These are phyloP conservation scores for Rhimphoctona megacephalus DNA, from an alignment of 2,888 invertebrate species.

Conservation along the genomic window DNA sequence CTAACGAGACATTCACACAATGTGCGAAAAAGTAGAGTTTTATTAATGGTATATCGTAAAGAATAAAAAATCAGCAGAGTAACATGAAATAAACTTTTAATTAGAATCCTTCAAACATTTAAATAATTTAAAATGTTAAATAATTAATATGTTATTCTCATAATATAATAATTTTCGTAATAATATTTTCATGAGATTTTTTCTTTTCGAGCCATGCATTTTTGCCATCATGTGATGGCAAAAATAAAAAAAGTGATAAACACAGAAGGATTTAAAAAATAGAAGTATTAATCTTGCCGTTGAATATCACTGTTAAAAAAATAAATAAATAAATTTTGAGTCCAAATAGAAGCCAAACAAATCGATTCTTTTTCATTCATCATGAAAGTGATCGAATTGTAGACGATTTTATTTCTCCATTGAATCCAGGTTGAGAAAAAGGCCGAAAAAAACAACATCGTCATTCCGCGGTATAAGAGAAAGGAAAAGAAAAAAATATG, in stretches of 20 bases:
- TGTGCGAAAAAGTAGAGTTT: conserved; percentile 29
- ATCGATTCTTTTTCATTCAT: too few species aligned
- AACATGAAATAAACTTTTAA: conserved; percentile 29
- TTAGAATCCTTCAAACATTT: background rate
- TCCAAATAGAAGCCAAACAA: background rate
- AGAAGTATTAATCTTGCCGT: too few species aligned
- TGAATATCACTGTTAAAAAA: background rate
- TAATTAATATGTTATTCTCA: background rate
- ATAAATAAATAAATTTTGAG: background rate
- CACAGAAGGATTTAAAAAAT: too few species aligned
- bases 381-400: too few species aligned
- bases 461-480: conserved; percentile 8
- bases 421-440: background rate
- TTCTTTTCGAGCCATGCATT: background rate
- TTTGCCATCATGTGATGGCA: background rate
- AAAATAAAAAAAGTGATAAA: background rate
- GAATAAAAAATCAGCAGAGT: background rate
- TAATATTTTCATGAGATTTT: background rate
- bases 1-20: conserved; percentile 35
- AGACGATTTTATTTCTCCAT: background rate
- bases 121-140: background rate
- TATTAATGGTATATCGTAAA: conserved; percentile 1
- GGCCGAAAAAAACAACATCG: background rate
- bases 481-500: background rate
- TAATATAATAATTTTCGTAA: background rate